Percentiles rank a stretch among this genome's conserved stretches.
Evolutionary conservation across 2,888 invertebrate species (phyloP).

Genomic region (Nemurella pictetii): DNA sequence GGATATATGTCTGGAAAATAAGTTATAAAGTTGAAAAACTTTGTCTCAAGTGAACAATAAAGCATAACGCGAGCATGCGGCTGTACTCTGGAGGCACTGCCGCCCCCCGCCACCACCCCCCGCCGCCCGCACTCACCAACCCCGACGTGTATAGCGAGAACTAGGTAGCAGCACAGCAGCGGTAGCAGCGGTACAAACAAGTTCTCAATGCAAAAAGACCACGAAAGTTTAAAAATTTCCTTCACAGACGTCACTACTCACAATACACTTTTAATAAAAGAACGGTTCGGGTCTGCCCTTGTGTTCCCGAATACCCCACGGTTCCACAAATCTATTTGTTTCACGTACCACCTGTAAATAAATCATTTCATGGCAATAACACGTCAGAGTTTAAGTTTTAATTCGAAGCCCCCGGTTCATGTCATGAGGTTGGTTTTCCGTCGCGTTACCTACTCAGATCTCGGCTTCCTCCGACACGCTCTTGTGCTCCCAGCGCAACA

Average conservation of each 20-base stretch:
- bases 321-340: not conserved
- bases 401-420: no score
- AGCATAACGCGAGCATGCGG: conserved; percentile 13
- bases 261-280: not conserved
- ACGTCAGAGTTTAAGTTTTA: no score
- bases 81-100: not conserved
- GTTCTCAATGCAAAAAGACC: not conserved
- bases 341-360: not conserved
- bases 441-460: no score
- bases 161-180: no score
- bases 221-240: not conserved
- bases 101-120: not conserved
- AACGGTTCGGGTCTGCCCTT: not conserved
- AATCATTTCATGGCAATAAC: not conserved
- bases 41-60: conserved; percentile 15
- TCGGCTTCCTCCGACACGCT: no score
- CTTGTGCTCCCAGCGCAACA: no score
- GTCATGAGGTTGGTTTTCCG: no score
- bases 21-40: conserved; percentile 26
- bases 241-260: not conserved
- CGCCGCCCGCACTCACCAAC: no score
- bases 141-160: not conserved
- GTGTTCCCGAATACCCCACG: not conserved
- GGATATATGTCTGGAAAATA: conserved; percentile 27
- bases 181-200: not conserved